These are phyloP conservation scores for Heterodera schachtii DNA, from an alignment of 1,140 invertebrate species.

Conservation along the genomic window DNA sequence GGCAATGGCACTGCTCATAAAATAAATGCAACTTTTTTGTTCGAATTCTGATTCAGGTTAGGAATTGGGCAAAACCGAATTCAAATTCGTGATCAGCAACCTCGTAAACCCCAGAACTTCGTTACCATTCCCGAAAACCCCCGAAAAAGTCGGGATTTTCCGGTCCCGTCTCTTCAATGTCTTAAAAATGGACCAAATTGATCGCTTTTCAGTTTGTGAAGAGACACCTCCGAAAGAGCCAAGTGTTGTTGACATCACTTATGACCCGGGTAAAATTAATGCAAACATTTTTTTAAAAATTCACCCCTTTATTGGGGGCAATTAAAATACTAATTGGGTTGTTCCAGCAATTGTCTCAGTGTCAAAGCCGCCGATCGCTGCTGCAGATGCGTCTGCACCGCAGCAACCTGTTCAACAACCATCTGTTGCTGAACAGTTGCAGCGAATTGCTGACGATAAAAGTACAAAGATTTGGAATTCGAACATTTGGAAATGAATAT, in stretches of 20 bases:
- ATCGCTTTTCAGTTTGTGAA: conserved; percentile 19
- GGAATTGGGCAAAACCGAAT: too few relatives aligned
- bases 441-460: not conserved
- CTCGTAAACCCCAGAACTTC: too few relatives aligned
- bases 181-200: not conserved
- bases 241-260: conserved; percentile 17
- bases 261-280: conserved; percentile 17
- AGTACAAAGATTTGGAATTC: not conserved
- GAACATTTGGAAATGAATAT: not conserved
- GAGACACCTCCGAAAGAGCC: conserved; percentile 29
- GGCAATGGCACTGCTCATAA: too few relatives aligned
- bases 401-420: conserved; percentile 23
- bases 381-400: not conserved
- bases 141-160: too few relatives aligned
- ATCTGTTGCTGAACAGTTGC: not conserved
- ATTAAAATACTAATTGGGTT: too few relatives aligned
- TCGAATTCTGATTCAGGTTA: too few relatives aligned
- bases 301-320: too few relatives aligned
- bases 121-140: too few relatives aligned
- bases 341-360: conserved; percentile 35
- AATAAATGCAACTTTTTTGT: too few relatives aligned
- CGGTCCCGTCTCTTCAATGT: too few relatives aligned
- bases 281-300: not conserved
- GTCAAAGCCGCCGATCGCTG: not conserved
- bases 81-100: too few relatives aligned